A percentile compares a stretch with the other conserved stretches of the same genome.
These are phyloP conservation scores for Drosophila seguyi DNA, from an alignment of 1,140 invertebrate genomes.

Conservation along the genomic window DNA sequence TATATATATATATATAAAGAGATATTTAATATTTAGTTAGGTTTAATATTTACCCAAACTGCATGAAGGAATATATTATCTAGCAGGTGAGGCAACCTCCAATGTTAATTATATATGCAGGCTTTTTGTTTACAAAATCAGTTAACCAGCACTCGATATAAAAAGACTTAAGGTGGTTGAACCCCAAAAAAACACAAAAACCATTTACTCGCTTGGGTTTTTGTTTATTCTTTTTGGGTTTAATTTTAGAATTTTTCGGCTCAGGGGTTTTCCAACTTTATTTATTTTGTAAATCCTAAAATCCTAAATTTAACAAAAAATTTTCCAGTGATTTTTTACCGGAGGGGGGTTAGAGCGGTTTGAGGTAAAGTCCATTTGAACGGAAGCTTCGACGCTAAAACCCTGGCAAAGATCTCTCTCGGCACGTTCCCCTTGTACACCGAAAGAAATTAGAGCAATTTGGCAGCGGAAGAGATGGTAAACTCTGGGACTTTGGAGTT, in stretches of 20 bases:
- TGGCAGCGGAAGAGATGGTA: no score
- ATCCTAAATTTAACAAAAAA: no score
- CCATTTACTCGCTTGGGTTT: not conserved
- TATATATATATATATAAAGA: not conserved
- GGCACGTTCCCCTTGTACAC: conserved; percentile 24
- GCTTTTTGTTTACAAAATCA: conserved; percentile 13
- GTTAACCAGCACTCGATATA: conserved; percentile 7
- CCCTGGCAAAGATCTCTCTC: conserved; percentile 26
- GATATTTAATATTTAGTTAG: no score
- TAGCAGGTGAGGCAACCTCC: not conserved
- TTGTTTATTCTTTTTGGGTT: conserved; percentile 1
- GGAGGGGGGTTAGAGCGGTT: not conserved
- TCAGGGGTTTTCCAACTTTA: not conserved
- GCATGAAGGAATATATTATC: not conserved
- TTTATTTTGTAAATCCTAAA: no score
- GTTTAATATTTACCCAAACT: conserved; percentile 1
- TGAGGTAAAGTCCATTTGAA: conserved; percentile 7
- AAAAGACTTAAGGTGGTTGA: conserved; percentile 1
- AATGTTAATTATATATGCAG: not conserved
- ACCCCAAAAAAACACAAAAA: conserved; percentile 7
- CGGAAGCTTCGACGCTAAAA: conserved; percentile 17
- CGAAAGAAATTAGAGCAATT: not conserved
- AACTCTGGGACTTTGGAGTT: no score
- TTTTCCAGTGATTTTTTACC: not conserved
- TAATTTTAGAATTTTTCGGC: not conserved